Percentiles rank a stretch among this genome's conserved stretches.
phyloP scores from a whole-genome alignment of 2,797 vertebrate species.

The Pangasius sanitwongsei region DNA sequence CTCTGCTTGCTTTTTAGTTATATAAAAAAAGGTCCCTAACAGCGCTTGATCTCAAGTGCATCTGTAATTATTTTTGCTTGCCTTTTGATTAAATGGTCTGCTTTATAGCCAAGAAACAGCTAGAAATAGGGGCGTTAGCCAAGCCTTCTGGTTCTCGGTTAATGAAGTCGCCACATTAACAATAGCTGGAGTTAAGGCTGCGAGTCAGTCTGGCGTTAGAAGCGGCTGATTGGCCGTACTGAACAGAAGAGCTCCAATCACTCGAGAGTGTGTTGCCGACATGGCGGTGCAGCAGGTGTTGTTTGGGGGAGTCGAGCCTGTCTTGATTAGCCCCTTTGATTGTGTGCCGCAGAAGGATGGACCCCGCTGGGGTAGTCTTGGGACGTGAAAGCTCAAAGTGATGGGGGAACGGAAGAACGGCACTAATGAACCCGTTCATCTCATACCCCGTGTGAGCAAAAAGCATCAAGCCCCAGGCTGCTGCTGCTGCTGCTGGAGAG shows the following conservation, averaged over 20 bases:
- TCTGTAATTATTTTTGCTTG: constrained; percentile 26
- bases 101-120: constrained; percentile 7
- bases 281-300: constrained; percentile 47
- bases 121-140: neutral
- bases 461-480: constrained; percentile 30
- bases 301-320: constrained; percentile 42
- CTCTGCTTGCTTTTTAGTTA: constrained; percentile 18
- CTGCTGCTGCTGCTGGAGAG: constrained; percentile 6
- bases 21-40: constrained; percentile 3
- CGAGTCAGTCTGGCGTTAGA: constrained; percentile 22
- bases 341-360: constrained; percentile 44
- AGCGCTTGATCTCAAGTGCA: constrained; percentile 20
- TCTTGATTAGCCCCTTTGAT: constrained; percentile 64
- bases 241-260: constrained; percentile 55
- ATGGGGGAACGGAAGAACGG: constrained; percentile 36
- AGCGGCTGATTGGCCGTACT: constrained; percentile 49
- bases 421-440: constrained; percentile 54
- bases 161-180: constrained; percentile 53
- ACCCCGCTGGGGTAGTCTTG: constrained; percentile 53
- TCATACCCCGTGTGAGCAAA: constrained; percentile 17
- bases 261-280: constrained; percentile 38
- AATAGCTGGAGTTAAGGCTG: constrained; percentile 25
- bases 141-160: constrained; percentile 26
- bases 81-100: constrained; percentile 25
- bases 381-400: constrained; percentile 43